These are phyloP conservation scores for Phlogophora meticulosa DNA, from an alignment of 2,888 invertebrate species.

Conservation along the genomic window DNA sequence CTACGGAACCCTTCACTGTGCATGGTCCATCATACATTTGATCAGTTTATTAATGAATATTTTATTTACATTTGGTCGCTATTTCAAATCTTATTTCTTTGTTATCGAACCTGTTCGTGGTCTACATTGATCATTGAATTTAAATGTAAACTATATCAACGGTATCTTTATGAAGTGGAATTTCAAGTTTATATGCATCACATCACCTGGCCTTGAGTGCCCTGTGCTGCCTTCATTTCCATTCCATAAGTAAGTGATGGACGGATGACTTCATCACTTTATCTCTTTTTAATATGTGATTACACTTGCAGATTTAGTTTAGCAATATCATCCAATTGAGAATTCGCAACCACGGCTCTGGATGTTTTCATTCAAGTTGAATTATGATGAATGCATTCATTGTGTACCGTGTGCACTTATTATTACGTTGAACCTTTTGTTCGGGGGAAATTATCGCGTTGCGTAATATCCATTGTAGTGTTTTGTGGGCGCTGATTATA, in stretches of 20 bases:
- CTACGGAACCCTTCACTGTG: too few species aligned
- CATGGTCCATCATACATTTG: too few species aligned
- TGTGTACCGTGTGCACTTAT: constrained; percentile 75
- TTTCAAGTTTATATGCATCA: constrained; percentile 31
- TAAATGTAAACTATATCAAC: constrained; percentile 15
- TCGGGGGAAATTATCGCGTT: constrained; percentile 81
- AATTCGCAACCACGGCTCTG: constrained; percentile 75
- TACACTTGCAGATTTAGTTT: constrained; percentile 59
- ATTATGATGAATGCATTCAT: constrained; percentile 83
- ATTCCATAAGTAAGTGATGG: constrained; percentile 28
- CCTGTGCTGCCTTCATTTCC: constrained; percentile 13
- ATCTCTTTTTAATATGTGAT: constrained; percentile 58
- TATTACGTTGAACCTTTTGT: constrained; percentile 81
- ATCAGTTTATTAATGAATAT: background rate
- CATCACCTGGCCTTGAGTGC: constrained; percentile 37
- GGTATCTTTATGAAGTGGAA: constrained; percentile 7
- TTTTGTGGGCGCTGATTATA: constrained; percentile 71
- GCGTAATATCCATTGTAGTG: constrained; percentile 77
- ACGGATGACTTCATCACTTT: constrained; percentile 46
- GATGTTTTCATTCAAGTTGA: constrained; percentile 81
- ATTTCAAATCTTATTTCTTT: constrained; percentile 10
- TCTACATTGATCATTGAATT: constrained; percentile 6
- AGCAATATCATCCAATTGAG: constrained; percentile 76
- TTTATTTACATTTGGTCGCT: background rate
- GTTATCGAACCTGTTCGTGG: constrained; percentile 2